A percentile compares a stretch with the other conserved stretches of the same genome.
Evolutionary conservation across 2,888 invertebrate genomes (phyloP).

Genomic region (Machimus rusticus): DNA sequence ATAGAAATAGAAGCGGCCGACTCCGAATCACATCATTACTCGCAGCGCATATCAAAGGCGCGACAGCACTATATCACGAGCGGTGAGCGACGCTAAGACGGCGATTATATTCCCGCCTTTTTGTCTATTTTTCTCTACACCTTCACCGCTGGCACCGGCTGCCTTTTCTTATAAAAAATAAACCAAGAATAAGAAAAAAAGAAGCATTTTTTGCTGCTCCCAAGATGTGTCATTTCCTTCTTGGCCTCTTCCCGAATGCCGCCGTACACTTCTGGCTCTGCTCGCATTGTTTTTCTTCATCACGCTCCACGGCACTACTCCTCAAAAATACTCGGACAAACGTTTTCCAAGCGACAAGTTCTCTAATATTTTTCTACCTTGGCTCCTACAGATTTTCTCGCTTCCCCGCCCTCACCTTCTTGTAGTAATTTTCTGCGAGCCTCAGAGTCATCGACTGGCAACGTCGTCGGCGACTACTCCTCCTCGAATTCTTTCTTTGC

Average conservation of each 20-base stretch:
- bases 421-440: background rate
- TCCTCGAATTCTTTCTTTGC: background rate
- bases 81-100: background rate
- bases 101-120: background rate
- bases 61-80: background rate
- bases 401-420: background rate
- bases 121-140: background rate
- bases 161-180: background rate
- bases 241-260: background rate
- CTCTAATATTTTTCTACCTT: background rate
- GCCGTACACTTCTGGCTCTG: background rate
- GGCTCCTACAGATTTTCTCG: background rate
- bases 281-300: background rate
- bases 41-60: conserved; percentile 33
- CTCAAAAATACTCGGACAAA: background rate
- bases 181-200: background rate
- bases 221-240: background rate
- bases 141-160: background rate
- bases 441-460: background rate
- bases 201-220: background rate
- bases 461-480: background rate
- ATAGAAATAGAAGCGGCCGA: conserved; percentile 37
- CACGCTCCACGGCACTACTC: background rate
- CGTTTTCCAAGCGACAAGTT: conserved; percentile 1
- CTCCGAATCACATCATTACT: conserved; percentile 24